Evolutionary conservation across 2,797 vertebrate genomes (phyloP).

Genomic region (Capromys pilorides): DNA sequence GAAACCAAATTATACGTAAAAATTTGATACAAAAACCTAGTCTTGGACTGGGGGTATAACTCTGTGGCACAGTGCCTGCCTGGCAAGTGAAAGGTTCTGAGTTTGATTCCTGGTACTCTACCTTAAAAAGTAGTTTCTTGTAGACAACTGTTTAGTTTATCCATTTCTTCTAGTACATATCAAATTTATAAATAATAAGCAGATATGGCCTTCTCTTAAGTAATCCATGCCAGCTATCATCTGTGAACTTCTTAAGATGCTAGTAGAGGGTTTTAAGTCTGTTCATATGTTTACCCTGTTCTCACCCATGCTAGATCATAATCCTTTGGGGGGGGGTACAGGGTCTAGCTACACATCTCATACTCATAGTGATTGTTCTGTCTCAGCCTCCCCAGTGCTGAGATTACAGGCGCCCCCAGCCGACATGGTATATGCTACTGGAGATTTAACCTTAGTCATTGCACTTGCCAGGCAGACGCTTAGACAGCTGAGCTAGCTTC

Average conservation of each 20-base stretch:
- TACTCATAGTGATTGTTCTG: no score
- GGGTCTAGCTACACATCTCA: no score
- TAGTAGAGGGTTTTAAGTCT: constrained; percentile 48
- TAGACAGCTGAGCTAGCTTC: no score
- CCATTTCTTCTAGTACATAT: constrained; percentile 47
- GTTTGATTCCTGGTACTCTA: no score
- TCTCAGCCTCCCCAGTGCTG: no score
- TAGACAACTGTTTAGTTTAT: background rate
- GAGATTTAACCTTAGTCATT: no score
- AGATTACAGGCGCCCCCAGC: no score
- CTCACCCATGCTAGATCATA: background rate
- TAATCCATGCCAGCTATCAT: constrained; percentile 9
- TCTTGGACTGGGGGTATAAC: background rate
- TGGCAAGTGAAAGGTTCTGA: no score
- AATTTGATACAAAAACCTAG: constrained; percentile 5
- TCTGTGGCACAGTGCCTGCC: no score
- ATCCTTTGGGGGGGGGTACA: background rate
- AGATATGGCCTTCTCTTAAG: constrained; percentile 30
- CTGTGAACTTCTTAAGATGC: constrained; percentile 17
- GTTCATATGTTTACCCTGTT: background rate
- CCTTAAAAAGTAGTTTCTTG: background rate
- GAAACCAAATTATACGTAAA: constrained; percentile 52
- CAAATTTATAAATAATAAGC: constrained; percentile 25
- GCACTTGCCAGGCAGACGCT: no score
- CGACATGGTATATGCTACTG: no score